A percentile compares a stretch with the other conserved stretches of the same genome.
phyloP scores from a whole-genome alignment of 1,140 invertebrate genomes.

The Eupristina koningsbergeri region DNA sequence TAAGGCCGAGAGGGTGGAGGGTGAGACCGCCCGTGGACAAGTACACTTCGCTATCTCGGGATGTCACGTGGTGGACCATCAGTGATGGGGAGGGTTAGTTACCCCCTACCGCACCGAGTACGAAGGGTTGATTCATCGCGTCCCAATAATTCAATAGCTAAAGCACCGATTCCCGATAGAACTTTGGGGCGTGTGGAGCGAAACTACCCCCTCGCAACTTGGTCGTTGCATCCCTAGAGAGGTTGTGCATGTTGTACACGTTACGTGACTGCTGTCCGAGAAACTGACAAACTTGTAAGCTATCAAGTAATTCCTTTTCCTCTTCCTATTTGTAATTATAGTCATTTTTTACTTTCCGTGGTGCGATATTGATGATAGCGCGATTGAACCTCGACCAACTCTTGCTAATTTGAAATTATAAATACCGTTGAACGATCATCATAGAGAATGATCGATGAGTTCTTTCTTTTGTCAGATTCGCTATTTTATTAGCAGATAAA shows the following conservation, averaged over 20 bases:
- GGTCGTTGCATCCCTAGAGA: background rate
- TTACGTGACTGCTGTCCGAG: background rate
- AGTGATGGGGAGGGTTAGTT: background rate
- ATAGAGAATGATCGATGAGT: too few species aligned
- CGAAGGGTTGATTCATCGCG: background rate
- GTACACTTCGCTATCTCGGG: background rate
- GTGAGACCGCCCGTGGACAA: too few species aligned
- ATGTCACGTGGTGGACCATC: background rate
- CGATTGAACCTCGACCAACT: too few species aligned
- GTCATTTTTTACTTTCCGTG: background rate
- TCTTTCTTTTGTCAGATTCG: too few species aligned
- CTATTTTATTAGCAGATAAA: too few species aligned
- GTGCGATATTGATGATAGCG: too few species aligned
- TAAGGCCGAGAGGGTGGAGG: background rate
- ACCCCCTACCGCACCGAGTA: background rate
- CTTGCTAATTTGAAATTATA: too few species aligned
- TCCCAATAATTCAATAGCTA: background rate
- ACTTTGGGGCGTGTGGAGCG: background rate
- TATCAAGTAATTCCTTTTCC: too few species aligned
- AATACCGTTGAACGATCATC: too few species aligned
- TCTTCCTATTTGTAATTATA: background rate
- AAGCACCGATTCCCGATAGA: constrained; percentile 17
- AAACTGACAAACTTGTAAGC: too few species aligned
- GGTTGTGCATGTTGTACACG: background rate
- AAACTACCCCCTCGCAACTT: background rate